These are phyloP conservation scores for Nymphalis io DNA, from an alignment of 1,140 invertebrate species.

Conservation along the genomic window DNA sequence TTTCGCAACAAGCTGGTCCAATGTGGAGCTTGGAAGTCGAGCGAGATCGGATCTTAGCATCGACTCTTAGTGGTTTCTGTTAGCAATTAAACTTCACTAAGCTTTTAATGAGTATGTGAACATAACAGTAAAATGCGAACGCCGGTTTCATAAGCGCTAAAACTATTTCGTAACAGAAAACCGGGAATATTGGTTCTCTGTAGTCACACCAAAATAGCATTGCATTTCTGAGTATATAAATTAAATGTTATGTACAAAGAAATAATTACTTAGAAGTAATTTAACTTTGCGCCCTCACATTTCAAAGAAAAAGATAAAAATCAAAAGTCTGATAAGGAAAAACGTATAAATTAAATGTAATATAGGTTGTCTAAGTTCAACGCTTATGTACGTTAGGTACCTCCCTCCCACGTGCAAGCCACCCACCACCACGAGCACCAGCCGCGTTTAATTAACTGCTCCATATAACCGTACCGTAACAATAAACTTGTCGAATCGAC, in stretches of 20 bases:
- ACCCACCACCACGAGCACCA: slow-evolving; percentile 8
- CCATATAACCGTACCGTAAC: slow-evolving; percentile 10
- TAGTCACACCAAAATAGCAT: not conserved
- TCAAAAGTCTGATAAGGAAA: not conserved
- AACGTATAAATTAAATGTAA: not conserved
- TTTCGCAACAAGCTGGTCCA: slow-evolving; percentile 46
- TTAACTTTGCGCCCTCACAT: not conserved
- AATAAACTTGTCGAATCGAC: slow-evolving; percentile 24
- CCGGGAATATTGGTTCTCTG: not conserved
- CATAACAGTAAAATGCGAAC: not conserved
- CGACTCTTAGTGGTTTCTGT: slow-evolving; percentile 25
- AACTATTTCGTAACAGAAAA: too few relatives aligned
- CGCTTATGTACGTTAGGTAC: not conserved
- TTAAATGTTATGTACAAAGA: not conserved
- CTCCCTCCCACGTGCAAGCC: slow-evolving; percentile 31
- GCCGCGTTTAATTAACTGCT: slow-evolving; percentile 26
- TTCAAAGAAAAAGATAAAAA: slow-evolving; percentile 4
- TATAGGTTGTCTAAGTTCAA: not conserved
- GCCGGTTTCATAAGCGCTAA: not conserved
- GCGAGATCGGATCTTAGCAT: slow-evolving; percentile 32
- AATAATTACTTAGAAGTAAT: not conserved
- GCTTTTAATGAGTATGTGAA: slow-evolving; percentile 30
- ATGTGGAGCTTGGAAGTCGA: slow-evolving; percentile 29
- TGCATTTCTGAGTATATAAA: not conserved
- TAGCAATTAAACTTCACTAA: slow-evolving; percentile 40